A percentile compares a stretch with the other conserved stretches of the same genome.
Conservation (phyloP, 2,113 vertebrate species). For the Eudyptes chrysolophus region DNA sequence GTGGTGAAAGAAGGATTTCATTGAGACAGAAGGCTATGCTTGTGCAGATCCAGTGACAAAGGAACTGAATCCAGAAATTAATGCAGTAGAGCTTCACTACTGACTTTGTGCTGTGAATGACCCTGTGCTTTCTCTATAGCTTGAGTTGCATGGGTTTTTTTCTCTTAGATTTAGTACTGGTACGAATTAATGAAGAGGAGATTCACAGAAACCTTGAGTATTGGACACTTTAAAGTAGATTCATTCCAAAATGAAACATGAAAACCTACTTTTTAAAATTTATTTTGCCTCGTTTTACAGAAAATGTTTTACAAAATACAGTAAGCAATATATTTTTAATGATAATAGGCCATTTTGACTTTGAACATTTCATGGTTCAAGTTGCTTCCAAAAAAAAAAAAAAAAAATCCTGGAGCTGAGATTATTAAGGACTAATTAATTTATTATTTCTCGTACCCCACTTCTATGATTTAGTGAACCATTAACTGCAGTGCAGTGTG, state of each 20-base stretch:
- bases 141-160: not conserved
- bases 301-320: not conserved
- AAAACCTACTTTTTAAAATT: not conserved
- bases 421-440: not conserved
- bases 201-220: not conserved
- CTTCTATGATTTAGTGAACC: not conserved
- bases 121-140: not conserved
- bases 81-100: not conserved
- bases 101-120: not conserved
- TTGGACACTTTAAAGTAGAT: not conserved
- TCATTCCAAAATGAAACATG: not conserved
- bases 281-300: not conserved
- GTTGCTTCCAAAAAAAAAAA: not conserved
- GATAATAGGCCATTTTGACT: not conserved
- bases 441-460: not conserved
- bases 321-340: not conserved
- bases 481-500: not conserved
- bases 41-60: not conserved
- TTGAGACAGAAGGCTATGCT: not conserved
- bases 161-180: not conserved
- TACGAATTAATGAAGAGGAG: not conserved
- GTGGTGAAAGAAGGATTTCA: not conserved
- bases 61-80: not conserved
- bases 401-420: not conserved
- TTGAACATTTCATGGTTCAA: not conserved